Conservation (phyloP, 1,140 invertebrate genomes). For the Homalodisca vitripennis region DNA sequence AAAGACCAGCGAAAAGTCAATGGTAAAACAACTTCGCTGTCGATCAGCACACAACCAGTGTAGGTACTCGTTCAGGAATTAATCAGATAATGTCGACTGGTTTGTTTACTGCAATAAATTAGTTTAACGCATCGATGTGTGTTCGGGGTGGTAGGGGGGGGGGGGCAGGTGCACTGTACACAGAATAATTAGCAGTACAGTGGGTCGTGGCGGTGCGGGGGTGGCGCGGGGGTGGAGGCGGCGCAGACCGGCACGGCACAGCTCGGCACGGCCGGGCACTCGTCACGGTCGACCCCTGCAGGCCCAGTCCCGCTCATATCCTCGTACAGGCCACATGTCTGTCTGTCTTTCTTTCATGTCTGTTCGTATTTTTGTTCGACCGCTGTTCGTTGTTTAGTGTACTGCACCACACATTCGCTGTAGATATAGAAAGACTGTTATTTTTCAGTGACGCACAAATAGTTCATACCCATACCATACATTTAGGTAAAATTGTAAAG, state of each 20-base stretch:
- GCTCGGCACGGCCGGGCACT: neutral
- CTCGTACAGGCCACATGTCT: neutral
- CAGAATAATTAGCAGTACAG: conserved; percentile 3
- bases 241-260: neutral
- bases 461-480: no score
- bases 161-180: neutral
- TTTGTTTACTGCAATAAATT: no score
- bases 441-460: no score
- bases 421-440: no score
- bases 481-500: no score
- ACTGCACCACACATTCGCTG: no score
- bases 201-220: neutral
- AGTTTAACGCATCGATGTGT: no score
- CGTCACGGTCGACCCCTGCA: neutral
- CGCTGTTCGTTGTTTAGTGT: neutral
- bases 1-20: no score
- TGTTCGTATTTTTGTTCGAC: conserved; percentile 1
- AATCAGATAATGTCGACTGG: no score
- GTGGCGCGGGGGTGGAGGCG: neutral
- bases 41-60: no score
- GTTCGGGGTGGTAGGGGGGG: neutral
- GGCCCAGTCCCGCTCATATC: neutral
- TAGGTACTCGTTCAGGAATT: no score
- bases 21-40: no score
- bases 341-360: conserved; percentile 5